phyloP scores from a whole-genome alignment of 2,797 vertebrate genomes.

The Anguilla megastoma region DNA sequence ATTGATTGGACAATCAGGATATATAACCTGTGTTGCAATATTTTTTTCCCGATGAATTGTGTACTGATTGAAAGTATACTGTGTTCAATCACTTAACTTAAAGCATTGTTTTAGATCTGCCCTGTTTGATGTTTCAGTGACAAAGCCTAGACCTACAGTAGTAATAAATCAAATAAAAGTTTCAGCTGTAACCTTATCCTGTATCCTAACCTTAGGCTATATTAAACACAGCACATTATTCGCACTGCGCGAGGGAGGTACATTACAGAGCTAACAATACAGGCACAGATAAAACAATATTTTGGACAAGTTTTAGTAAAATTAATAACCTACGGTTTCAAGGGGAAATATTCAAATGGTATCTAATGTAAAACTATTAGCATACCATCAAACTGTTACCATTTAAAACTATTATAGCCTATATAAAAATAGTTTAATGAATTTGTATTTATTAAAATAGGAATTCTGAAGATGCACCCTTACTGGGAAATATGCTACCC shows the following conservation, averaged over 20 bases:
- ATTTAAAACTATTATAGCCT: background rate
- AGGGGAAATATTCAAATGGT: background rate
- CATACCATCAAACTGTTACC: background rate
- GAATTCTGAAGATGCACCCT: background rate
- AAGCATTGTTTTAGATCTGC: background rate
- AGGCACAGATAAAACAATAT: background rate
- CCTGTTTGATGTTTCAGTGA: background rate
- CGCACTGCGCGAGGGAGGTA: background rate
- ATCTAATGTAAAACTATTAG: no score
- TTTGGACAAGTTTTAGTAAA: background rate
- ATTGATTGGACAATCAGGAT: slow-evolving; percentile 20
- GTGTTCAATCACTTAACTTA: slow-evolving; percentile 7
- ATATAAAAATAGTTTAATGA: background rate
- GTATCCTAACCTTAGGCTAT: background rate
- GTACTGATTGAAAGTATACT: background rate
- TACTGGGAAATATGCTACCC: background rate
- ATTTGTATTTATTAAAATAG: background rate
- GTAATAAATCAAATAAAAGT: background rate
- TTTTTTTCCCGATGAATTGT: slow-evolving; percentile 6
- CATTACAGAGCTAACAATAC: background rate
- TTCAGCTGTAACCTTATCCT: background rate
- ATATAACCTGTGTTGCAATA: background rate
- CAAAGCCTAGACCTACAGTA: background rate
- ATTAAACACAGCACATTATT: background rate
- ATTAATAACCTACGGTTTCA: background rate